phyloP scores from a whole-genome alignment of 2,888 invertebrate genomes.

The Dasysyrphus tricinctus region DNA sequence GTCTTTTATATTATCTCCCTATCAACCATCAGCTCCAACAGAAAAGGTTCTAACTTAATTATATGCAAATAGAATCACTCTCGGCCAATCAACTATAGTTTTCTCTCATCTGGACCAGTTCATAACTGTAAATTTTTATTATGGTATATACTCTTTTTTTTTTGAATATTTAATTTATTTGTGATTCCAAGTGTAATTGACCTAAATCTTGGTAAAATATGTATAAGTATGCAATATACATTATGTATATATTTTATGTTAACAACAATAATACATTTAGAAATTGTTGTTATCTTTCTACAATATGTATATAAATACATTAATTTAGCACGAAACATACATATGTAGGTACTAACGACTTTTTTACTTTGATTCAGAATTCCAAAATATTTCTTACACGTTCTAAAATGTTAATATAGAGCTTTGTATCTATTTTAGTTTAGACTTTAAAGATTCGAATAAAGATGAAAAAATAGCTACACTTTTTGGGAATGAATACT shows the following conservation, averaged over 20 bases:
- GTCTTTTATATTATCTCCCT: conserved; percentile 16
- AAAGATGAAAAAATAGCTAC: no score
- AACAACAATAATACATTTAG: background rate
- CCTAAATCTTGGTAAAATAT: conserved; percentile 4
- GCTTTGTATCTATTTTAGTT: no score
- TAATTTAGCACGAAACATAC: no score
- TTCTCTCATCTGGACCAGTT: conserved; percentile 13
- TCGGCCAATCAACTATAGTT: background rate
- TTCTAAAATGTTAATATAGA: no score
- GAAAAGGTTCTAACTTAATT: background rate
- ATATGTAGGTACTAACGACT: no score
- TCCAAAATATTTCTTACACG: no score
- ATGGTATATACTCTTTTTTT: background rate
- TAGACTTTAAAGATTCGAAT: no score
- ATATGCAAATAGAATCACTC: conserved; percentile 35
- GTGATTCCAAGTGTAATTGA: conserved; percentile 5
- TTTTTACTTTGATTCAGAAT: no score
- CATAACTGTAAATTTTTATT: conserved; percentile 17
- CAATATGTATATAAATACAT: no score
- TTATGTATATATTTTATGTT: background rate
- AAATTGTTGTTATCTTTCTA: background rate
- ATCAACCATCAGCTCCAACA: background rate
- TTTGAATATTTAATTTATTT: conserved; percentile 10
- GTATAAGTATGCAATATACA: background rate
- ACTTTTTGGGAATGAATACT: no score